These are phyloP conservation scores for Epinephelus fuscoguttatus DNA, from an alignment of 2,113 vertebrate genomes.

Conservation along the genomic window DNA sequence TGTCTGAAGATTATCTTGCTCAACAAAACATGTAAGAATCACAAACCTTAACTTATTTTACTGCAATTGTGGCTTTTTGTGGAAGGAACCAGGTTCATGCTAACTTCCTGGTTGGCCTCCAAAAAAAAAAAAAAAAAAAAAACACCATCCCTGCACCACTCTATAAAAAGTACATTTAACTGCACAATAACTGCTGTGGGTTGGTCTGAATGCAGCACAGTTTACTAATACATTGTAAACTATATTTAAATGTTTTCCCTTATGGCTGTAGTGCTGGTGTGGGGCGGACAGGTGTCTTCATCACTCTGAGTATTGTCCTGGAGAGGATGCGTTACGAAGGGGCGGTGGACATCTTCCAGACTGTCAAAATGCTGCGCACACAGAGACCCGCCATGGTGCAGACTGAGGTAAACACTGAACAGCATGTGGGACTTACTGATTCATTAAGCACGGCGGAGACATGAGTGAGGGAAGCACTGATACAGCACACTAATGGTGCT, in stretches of 20 bases:
- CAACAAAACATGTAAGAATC: too few relatives aligned
- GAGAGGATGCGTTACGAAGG: slow-evolving; percentile 99
- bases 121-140: too few relatives aligned
- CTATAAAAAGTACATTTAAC: neutral
- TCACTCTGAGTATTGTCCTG: slow-evolving; percentile 97
- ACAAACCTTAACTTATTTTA: too few relatives aligned
- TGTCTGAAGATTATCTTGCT: too few relatives aligned
- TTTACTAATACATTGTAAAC: neutral
- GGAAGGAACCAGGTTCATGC: too few relatives aligned
- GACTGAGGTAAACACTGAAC: slow-evolving; percentile 90
- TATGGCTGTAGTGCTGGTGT: slow-evolving; percentile 89
- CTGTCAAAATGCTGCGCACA: slow-evolving; percentile 98
- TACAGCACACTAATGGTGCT: neutral
- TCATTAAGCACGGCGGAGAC: slow-evolving; percentile 11
- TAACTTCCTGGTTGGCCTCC: too few relatives aligned
- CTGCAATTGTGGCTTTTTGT: too few relatives aligned
- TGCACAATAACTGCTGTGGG: neutral
- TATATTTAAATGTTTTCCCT: neutral
- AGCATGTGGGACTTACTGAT: neutral
- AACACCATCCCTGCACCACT: too few relatives aligned
- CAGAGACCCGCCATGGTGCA: slow-evolving; percentile 99
- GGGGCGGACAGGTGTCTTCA: slow-evolving; percentile 96
- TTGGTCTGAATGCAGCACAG: neutral
- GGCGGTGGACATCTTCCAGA: slow-evolving; percentile 99
- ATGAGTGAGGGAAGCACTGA: neutral